Conservation (phyloP, 2,797 vertebrate species). For the Alfaro cultratus region DNA sequence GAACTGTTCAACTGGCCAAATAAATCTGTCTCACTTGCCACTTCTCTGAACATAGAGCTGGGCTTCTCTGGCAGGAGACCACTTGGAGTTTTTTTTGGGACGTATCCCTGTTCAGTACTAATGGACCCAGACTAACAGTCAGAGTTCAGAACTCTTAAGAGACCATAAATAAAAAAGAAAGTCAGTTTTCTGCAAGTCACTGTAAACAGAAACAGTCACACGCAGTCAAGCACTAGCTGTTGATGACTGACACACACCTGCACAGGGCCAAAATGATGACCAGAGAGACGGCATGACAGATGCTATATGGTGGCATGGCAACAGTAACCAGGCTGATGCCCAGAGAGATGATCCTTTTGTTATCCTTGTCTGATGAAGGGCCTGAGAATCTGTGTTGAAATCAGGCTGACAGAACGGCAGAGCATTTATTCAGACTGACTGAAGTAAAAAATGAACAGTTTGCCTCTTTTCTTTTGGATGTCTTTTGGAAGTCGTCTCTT, state of each 20-base stretch:
- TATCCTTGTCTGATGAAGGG: conserved; percentile 18
- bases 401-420: neutral
- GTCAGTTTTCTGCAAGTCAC: neutral
- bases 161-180: neutral
- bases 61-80: neutral
- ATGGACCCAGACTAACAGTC: neutral
- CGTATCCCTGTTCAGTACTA: neutral
- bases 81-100: neutral
- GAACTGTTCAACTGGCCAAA: neutral
- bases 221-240: neutral
- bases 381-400: conserved; percentile 14
- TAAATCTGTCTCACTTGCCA: neutral
- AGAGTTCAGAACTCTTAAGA: neutral
- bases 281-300: neutral
- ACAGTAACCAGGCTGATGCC: conserved; percentile 48
- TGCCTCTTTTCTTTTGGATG: neutral
- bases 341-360: neutral
- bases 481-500: neutral
- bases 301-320: conserved; percentile 53
- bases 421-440: neutral
- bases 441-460: neutral
- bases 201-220: neutral
- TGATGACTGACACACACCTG: neutral
- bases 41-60: neutral
- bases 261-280: neutral